A percentile compares a stretch with the other conserved stretches of the same genome.
phyloP scores from a whole-genome alignment of 2,113 vertebrate species.

The Burhinus oedicnemus region DNA sequence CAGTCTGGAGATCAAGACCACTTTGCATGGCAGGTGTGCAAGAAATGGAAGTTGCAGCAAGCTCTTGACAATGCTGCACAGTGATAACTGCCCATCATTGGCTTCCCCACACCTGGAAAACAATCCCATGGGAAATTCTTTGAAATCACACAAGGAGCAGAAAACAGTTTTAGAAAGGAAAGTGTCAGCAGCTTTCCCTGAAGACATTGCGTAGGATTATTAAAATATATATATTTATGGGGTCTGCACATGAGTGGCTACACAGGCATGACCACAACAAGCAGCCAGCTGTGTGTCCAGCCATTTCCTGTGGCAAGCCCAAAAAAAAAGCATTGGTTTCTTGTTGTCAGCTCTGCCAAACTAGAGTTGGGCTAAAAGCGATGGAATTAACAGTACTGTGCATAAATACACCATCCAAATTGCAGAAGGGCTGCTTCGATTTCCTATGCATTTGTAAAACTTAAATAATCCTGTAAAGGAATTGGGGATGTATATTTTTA shows the following conservation, averaged over 20 bases:
- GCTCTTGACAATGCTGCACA: neutral
- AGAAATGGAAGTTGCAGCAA: neutral
- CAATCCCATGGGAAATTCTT: neutral
- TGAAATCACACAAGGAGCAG: neutral
- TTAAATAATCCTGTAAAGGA: neutral
- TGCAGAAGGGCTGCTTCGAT: neutral
- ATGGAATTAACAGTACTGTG: neutral
- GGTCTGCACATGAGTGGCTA: neutral
- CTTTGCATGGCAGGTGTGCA: neutral
- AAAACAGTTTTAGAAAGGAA: neutral
- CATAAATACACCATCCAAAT: rapidly evolving
- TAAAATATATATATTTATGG: neutral
- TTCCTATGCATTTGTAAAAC: neutral
- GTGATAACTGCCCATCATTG: neutral
- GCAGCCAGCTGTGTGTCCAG: neutral
- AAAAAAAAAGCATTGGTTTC: neutral
- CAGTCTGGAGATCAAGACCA: neutral
- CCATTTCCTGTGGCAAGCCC: neutral
- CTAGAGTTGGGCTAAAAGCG: neutral
- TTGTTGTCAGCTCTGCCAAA: neutral
- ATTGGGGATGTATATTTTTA: neutral
- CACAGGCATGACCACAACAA: neutral
- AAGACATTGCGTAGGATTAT: neutral
- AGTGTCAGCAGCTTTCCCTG: neutral
- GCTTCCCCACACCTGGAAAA: neutral